Base-by-base conservation (phyloP, 2,888 invertebrate genomes). In the Morpho helenor region DNA sequence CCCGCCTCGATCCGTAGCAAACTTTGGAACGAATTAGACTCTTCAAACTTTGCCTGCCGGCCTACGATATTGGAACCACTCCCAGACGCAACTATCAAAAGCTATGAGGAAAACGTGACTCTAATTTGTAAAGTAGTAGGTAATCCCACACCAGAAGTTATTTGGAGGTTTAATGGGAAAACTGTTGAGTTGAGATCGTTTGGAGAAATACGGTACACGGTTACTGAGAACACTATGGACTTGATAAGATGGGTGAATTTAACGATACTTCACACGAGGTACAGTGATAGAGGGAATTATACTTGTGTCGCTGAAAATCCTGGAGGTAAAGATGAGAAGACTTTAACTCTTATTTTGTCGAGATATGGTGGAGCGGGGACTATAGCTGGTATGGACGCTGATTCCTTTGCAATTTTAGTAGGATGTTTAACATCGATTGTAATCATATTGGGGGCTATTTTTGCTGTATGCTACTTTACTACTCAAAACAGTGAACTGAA, bases 301-400 rank as follows among this genome's bases (percentile, higher is more conserved):
- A 92, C 93, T 1, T 98, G 97, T 74, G 91, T 95, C 0, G 97
- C 97, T 0, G 95, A 94, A 71, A 97, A 96, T 77, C 93, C 94
- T 0, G 97, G 96, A 0, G 97, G 97, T 0, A 92, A 92, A 7
- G 95, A 94, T 57, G 95, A 96, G 74, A 93, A 93, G 56, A 96
- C 96, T 68, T 87, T 97, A 51, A 93, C 93, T 6, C 79, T 97
- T 45, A 79, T 93, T 6, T 69, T 91, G n/a, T 83, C 87, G 9
- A 88, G 79, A 69, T 89, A 90, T 74, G 88, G 91, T 56, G 90
- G 88, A 7, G 64, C 74, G 5, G 85, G 87, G 4, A 82, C 78
- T 0, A 85, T 89, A 68, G 87, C 88, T 55, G 87, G 90, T 0
- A 80, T 87, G 73, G 84, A 88, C 59, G 91, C 90, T 4, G 91